These are phyloP conservation scores for Eucera pruinosa DNA, from an alignment of 2,888 invertebrate species.

Conservation along the genomic window DNA sequence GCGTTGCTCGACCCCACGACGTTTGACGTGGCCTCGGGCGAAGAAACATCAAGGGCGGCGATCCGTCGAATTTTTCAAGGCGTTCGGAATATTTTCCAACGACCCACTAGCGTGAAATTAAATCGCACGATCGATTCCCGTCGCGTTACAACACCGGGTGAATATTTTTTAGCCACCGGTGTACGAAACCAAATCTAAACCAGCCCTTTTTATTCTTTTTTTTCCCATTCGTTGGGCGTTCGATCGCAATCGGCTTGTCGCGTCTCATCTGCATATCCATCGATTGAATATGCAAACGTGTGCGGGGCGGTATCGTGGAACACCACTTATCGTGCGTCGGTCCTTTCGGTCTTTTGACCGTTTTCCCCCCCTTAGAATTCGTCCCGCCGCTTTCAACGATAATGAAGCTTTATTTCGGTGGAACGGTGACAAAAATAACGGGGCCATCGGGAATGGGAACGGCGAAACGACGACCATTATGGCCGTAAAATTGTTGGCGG, in stretches of 20 bases:
- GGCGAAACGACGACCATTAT: conserved; percentile 2
- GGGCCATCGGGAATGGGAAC: neutral
- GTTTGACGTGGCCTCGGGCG: too few species aligned
- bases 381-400: conserved; percentile 7
- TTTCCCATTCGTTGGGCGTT: conserved; percentile 1
- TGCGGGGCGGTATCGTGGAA: conserved; percentile 22
- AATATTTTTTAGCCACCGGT: conserved; percentile 9
- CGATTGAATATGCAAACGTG: conserved; percentile 46
- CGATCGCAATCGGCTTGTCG: conserved; percentile 10
- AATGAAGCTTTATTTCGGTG: conserved; percentile 11
- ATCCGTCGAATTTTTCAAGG: neutral
- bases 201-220: conserved; percentile 6
- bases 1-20: neutral
- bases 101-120: conserved; percentile 20
- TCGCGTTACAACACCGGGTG: neutral
- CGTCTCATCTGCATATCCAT: conserved; percentile 43
- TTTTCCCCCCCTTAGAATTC: neutral
- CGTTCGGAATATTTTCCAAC: neutral
- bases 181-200: neutral
- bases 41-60: neutral
- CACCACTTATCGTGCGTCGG: conserved; percentile 20
- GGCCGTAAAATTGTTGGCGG: neutral
- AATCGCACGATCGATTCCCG: conserved; percentile 30
- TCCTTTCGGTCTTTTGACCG: neutral
- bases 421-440: neutral